phyloP scores from a whole-genome alignment of 37 sponge, comb jelly and placozoan genomes.

The Mnemiopsis leidyi region DNA sequence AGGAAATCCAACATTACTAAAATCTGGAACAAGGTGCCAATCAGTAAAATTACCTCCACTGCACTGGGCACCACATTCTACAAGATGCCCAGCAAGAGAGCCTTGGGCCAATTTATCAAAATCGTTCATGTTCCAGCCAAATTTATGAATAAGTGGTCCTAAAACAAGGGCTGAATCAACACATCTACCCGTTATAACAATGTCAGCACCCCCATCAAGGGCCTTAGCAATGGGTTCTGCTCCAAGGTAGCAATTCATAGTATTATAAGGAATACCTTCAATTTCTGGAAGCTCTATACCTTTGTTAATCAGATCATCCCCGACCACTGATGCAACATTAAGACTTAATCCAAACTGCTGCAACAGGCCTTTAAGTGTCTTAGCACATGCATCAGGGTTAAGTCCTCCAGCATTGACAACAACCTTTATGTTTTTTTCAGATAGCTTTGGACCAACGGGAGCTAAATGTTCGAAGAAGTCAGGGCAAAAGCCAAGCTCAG shows the following conservation, averaged over 20 bases:
- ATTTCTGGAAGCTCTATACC: neutral
- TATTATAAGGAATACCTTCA: neutral
- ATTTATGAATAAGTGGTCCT: conserved; percentile 92
- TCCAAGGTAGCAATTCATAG: conserved; percentile 68
- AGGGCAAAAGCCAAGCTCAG: conserved; percentile 64
- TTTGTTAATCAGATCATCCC: conserved; percentile 80
- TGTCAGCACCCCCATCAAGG: conserved; percentile 85
- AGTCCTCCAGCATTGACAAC: conserved; percentile 95
- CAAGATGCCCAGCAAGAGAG: conserved; percentile 88
- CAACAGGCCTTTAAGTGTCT: conserved; percentile 69
- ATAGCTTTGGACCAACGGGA: conserved; percentile 36
- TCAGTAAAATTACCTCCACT: conserved; percentile 98
- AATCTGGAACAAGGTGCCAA: conserved; percentile 85
- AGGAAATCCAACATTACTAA: conserved; percentile 93
- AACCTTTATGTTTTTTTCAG: conserved; percentile 71
- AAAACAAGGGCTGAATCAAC: conserved; percentile 92
- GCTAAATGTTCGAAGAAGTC: conserved; percentile 51
- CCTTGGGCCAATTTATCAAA: conserved; percentile 61
- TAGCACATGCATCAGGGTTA: conserved; percentile 78
- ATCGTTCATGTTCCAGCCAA: conserved; percentile 64
- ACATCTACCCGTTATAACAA: conserved; percentile 94
- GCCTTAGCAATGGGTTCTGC: conserved; percentile 89
- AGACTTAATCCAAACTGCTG: conserved; percentile 76
- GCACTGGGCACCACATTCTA: conserved; percentile 97
- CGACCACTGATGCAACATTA: conserved; percentile 84